phyloP scores from a whole-genome alignment of 2,888 invertebrate species.

The Hirtodrosophila confusa region DNA sequence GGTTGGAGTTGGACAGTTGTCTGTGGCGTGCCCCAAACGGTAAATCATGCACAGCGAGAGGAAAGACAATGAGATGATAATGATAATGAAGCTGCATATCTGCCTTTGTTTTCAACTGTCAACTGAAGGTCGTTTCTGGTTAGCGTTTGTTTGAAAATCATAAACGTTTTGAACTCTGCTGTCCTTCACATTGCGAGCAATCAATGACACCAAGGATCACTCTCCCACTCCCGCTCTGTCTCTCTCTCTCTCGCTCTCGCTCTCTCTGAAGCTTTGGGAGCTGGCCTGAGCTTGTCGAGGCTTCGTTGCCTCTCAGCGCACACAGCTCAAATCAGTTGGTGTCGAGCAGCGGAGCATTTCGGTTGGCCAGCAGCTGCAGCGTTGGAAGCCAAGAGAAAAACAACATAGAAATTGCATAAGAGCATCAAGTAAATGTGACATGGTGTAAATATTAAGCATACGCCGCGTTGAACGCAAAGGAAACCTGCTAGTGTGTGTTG shows the following conservation, averaged over 20 bases:
- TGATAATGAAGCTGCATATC: constrained; percentile 31
- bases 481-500: background rate
- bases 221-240: background rate
- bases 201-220: constrained; percentile 48
- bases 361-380: constrained; percentile 46
- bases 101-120: constrained; percentile 41
- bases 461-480: background rate
- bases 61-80: constrained; percentile 3
- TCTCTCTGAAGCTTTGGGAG: background rate
- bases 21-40: constrained; percentile 45
- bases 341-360: constrained; percentile 48
- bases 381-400: background rate
- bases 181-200: constrained; percentile 36
- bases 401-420: constrained; percentile 28
- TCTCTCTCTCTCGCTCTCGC: constrained; percentile 1
- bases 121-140: constrained; percentile 42
- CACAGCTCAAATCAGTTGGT: constrained; percentile 50
- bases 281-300: constrained; percentile 16
- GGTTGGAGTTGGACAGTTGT: background rate
- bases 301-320: constrained; percentile 36
- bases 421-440: constrained; percentile 28
- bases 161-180: constrained; percentile 22
- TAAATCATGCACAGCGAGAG: constrained; percentile 52
- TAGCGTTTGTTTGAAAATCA: constrained; percentile 24
- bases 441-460: constrained; percentile 12